Conservation (phyloP, 1,140 invertebrate genomes). For the Aradophagus sp. region DNA sequence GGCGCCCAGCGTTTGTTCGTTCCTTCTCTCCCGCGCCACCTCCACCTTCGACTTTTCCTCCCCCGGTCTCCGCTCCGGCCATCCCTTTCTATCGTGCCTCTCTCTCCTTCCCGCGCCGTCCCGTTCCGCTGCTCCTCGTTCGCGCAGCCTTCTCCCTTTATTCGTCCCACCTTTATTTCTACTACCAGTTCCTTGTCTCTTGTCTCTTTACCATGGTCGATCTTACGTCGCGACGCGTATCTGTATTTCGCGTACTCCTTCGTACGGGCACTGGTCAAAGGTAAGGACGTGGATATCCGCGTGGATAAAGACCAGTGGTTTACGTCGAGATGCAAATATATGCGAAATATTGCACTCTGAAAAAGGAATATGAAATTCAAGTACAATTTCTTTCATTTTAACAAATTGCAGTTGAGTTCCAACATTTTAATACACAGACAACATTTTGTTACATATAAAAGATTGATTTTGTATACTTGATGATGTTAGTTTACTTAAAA, state of each 20-base stretch:
- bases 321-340: not conserved
- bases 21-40: slow-evolving; percentile 41
- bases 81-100: not conserved
- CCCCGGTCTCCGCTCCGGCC: slow-evolving; percentile 11
- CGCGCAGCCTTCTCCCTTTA: slow-evolving; percentile 4
- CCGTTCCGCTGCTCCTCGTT: not conserved
- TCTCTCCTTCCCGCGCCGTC: not conserved
- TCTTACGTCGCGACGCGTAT: slow-evolving; percentile 48
- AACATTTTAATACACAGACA: no score
- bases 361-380: no score
- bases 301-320: not conserved
- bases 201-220: slow-evolving; percentile 40
- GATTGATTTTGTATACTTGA: no score
- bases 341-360: no score
- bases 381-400: no score
- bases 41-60: slow-evolving; percentile 47
- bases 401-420: no score
- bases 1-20: slow-evolving; percentile 53
- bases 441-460: no score
- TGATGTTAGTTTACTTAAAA: no score
- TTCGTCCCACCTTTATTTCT: slow-evolving; percentile 44
- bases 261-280: slow-evolving; percentile 48
- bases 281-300: slow-evolving; percentile 7
- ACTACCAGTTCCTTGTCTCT: slow-evolving; percentile 49
- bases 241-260: slow-evolving; percentile 48